Evolutionary conservation across 1,140 invertebrate species (phyloP).

Genomic region (Lepeophtheirus salmonis): DNA sequence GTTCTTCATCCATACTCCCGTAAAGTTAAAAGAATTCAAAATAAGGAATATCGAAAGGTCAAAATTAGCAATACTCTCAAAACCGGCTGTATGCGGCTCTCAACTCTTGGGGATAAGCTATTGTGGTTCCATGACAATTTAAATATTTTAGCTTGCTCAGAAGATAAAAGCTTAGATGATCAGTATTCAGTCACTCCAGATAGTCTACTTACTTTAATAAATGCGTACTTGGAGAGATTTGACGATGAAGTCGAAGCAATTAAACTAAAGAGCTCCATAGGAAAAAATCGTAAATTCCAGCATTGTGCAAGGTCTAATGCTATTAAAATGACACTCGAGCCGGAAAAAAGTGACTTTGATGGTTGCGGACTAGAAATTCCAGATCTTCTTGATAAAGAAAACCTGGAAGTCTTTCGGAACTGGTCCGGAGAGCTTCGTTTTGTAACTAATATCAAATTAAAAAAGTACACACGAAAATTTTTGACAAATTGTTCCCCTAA

Average conservation of each 20-base stretch:
- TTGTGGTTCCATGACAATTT: constrained; percentile 16
- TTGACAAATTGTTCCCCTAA: background rate
- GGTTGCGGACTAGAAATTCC: constrained; percentile 11
- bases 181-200: background rate
- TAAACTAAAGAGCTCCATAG: constrained; percentile 11
- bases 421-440: constrained; percentile 13
- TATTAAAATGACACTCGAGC: constrained; percentile 4
- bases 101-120: constrained; percentile 7
- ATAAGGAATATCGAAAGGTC: constrained; percentile 2
- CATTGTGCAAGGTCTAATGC: constrained; percentile 3
- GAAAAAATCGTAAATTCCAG: background rate
- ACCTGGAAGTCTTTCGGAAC: background rate
- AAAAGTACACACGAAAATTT: background rate
- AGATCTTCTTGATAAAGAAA: constrained; percentile 7
- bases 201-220: background rate
- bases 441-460: constrained; percentile 11
- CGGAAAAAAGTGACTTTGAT: constrained; percentile 1
- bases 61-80: background rate
- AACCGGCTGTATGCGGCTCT: background rate
- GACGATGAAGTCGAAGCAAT: constrained; percentile 11
- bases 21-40: constrained; percentile 8
- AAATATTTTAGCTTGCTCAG: background rate
- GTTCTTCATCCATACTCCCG: constrained; percentile 13
- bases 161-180: constrained; percentile 2
- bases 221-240: constrained; percentile 5